Evolutionary conservation across 2,113 vertebrate species (phyloP), one percentile per base, ranked within the genome.

Genomic region (Bujurquina vittata): DNA sequence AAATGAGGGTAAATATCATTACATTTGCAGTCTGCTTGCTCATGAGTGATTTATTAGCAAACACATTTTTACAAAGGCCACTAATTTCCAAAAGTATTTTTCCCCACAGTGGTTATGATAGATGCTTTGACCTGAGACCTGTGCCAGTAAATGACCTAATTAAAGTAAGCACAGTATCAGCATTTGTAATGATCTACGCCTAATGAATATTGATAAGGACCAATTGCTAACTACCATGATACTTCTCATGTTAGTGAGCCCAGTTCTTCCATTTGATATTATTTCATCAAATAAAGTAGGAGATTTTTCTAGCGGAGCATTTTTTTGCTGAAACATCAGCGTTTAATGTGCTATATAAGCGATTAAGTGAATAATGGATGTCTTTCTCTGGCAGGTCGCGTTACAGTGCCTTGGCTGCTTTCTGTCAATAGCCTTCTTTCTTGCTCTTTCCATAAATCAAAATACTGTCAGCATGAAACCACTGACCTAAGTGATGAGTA

Each of bases 381-480:
- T 8, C 7, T 2, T 26, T 17, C 40, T 78, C 46, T 57, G 31
- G 58, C 20, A 17, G 56, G 60, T 26, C 69, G 40, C 11, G 9
- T 40, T 57, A 61, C 63, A 75, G 29, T 22, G 22, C 60, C 59
- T 23, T 22, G 60, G 80, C 62, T 15, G 63, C 63, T 84, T 84
- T 81, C 20, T 7, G 8, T 88, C 84, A 79, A 84, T 90, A 85
- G 79, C 31, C 80, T 80, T 17, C 80, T 35, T 4, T 54, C 69
- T 81, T 89, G 29, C 75, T 86, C 74, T 84, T 81, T 56, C 74
- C 26, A 40, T 57, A 65, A 18, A 80, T 93, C 87, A 79, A 84
- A 88, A 72, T 20, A 3, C 56, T 82, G 59, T 88, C 65, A 54
- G 40, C 84, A 62, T 84, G 57, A 84, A 75, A 54, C 58, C 49